These are phyloP conservation scores for Condylura cristata DNA, from an alignment of 2,113 vertebrate species.

Conservation along the genomic window DNA sequence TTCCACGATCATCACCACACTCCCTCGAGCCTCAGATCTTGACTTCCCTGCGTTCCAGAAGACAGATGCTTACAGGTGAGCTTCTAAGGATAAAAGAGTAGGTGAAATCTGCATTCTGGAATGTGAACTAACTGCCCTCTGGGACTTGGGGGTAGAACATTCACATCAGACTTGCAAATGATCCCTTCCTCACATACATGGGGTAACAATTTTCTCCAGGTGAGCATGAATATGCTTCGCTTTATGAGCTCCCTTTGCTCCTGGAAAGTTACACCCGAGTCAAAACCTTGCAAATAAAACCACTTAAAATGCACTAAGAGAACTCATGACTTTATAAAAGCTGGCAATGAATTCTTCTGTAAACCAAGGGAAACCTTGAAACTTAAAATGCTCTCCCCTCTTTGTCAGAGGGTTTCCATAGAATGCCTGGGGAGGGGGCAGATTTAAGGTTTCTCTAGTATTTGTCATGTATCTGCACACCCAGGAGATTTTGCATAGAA, in stretches of 20 bases:
- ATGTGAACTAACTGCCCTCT: constrained; percentile 37
- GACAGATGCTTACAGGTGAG: constrained; percentile 28
- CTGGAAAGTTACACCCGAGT: constrained; percentile 57
- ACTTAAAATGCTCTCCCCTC: constrained; percentile 31
- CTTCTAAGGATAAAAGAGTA: constrained; percentile 64
- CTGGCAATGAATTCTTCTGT: constrained; percentile 47
- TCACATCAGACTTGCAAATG: constrained; percentile 73
- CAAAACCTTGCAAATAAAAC: constrained; percentile 67
- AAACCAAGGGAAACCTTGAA: constrained; percentile 21
- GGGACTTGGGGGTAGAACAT: constrained; percentile 54
- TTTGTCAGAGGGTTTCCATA: constrained; percentile 54
- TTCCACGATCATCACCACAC: constrained; percentile 2
- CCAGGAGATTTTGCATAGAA: neutral
- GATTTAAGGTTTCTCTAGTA: neutral
- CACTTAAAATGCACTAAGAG: constrained; percentile 59
- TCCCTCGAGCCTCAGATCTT: constrained; percentile 25
- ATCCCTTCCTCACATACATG: neutral
- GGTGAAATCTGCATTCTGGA: constrained; percentile 57
- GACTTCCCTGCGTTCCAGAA: constrained; percentile 62
- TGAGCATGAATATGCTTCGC: neutral
- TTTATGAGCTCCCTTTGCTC: neutral
- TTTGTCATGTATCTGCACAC: neutral
- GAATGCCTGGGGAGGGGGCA: neutral
- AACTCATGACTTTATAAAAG: constrained; percentile 52
- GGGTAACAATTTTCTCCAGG: constrained; percentile 68